phyloP scores from a whole-genome alignment of 2,797 vertebrate genomes.

The Ambastaia sidthimunki region DNA sequence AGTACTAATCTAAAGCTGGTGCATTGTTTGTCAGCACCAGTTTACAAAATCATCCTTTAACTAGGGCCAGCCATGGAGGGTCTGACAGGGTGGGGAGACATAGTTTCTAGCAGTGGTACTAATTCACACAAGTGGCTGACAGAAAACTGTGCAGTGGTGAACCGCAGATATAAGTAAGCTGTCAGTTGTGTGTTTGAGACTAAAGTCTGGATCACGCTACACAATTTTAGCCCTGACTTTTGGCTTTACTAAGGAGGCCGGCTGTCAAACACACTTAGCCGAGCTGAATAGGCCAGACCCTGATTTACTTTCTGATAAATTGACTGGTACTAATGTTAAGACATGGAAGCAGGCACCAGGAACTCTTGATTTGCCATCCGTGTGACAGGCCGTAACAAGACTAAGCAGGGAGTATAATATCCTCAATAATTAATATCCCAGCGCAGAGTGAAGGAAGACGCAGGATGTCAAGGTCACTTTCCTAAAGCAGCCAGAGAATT shows the following conservation, averaged over 20 bases:
- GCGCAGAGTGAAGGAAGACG: slow-evolving; percentile 65
- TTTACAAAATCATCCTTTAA: slow-evolving; percentile 79
- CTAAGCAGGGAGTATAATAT: slow-evolving; percentile 66
- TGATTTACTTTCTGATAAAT: slow-evolving; percentile 71
- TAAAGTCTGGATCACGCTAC: slow-evolving; percentile 11
- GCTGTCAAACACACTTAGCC: slow-evolving; percentile 64
- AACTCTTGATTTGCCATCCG: slow-evolving; percentile 64
- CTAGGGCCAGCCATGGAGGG: slow-evolving; percentile 59
- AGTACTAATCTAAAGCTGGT: slow-evolving; percentile 76
- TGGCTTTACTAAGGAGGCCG: slow-evolving; percentile 62
- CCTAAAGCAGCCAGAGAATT: slow-evolving; percentile 11
- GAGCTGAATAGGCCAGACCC: slow-evolving; percentile 60
- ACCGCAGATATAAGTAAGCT: slow-evolving; percentile 57
- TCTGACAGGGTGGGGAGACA: slow-evolving; percentile 26
- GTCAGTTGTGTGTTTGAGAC: slow-evolving; percentile 62
- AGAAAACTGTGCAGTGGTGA: slow-evolving; percentile 36
- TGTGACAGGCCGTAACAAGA: slow-evolving; percentile 65
- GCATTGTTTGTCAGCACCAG: slow-evolving; percentile 79
- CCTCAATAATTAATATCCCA: slow-evolving; percentile 73
- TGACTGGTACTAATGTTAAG: slow-evolving; percentile 72
- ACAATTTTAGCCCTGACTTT: slow-evolving; percentile 34
- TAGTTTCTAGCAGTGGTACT: slow-evolving; percentile 11
- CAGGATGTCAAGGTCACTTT: slow-evolving; percentile 51
- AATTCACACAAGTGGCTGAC: slow-evolving; percentile 24
- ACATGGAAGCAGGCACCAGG: slow-evolving; percentile 62